These are phyloP conservation scores for Priocnemis perturbator DNA, from an alignment of 2,888 invertebrate species.

Conservation along the genomic window DNA sequence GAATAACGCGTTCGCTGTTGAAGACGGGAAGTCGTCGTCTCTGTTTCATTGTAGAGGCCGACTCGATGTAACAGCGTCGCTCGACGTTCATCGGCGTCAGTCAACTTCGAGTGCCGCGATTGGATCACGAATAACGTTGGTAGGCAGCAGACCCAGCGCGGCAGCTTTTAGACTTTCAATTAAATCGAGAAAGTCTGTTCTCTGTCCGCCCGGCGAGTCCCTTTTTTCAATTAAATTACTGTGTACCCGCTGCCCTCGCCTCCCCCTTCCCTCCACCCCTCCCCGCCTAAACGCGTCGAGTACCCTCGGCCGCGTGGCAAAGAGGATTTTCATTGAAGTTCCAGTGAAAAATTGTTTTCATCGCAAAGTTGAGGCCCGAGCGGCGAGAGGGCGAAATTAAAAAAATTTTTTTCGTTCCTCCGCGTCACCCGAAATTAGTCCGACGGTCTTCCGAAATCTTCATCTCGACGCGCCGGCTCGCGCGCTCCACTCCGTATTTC, in stretches of 20 bases:
- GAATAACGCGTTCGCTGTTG: no score
- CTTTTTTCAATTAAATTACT: slow-evolving; percentile 53
- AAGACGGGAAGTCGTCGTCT: no score
- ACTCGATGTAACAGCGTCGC: no score
- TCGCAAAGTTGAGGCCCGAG: slow-evolving; percentile 7
- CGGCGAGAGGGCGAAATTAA: slow-evolving; percentile 26
- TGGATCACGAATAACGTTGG: slow-evolving; percentile 8
- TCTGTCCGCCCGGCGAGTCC: slow-evolving; percentile 15
- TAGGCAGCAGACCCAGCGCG: not conserved
- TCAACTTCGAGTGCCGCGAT: slow-evolving; percentile 26
- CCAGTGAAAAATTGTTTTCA: slow-evolving; percentile 36
- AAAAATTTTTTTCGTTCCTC: slow-evolving; percentile 44
- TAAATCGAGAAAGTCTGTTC: slow-evolving; percentile 45
- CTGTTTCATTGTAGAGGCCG: no score
- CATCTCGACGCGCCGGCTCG: not conserved
- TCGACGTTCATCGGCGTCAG: slow-evolving; percentile 15
- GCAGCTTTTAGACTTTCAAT: slow-evolving; percentile 51
- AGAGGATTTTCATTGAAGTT: slow-evolving; percentile 22
- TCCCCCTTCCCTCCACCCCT: not conserved
- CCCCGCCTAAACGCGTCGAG: not conserved
- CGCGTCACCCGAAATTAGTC: slow-evolving; percentile 11
- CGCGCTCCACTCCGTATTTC: no score
- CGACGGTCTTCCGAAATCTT: slow-evolving; percentile 18
- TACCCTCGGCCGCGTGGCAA: slow-evolving; percentile 12
- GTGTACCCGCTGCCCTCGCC: not conserved